Evolutionary conservation across 2,888 invertebrate genomes (phyloP).

Genomic region (Acanthococcus lagerstroemiae): DNA sequence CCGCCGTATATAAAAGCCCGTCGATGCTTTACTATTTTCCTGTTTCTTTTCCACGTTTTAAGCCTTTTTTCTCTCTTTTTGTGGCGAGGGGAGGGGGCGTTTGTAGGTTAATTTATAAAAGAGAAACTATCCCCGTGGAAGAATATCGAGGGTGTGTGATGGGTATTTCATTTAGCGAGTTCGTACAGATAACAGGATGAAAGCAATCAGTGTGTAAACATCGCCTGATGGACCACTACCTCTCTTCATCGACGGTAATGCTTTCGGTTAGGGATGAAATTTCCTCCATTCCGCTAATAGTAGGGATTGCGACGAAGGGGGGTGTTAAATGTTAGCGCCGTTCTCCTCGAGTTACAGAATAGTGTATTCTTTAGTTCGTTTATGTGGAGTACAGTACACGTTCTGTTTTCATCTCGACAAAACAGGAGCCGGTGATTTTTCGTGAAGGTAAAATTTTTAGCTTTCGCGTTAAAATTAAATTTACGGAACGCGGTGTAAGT

Average conservation of each 20-base stretch:
- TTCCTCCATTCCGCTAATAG: constrained; percentile 14
- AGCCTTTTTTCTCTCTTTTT: background rate
- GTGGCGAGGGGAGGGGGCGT: constrained; percentile 8
- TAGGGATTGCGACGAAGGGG: constrained; percentile 4
- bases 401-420: constrained; percentile 4
- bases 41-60: background rate
- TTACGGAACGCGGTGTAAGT: background rate
- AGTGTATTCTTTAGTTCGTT: constrained; percentile 25
- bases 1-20: no score
- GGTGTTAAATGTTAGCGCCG: constrained; percentile 24
- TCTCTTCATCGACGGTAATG: constrained; percentile 9
- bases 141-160: constrained; percentile 28
- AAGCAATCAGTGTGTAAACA: constrained; percentile 30
- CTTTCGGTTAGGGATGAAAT: constrained; percentile 23
- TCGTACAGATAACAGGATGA: constrained; percentile 29
- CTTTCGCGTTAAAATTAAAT: constrained; percentile 1
- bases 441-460: background rate
- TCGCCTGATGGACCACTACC: constrained; percentile 27
- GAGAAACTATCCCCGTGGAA: constrained; percentile 28
- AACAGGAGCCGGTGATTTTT: constrained; percentile 2
- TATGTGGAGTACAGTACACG: constrained; percentile 18
- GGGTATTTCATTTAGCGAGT: constrained; percentile 30
- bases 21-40: no score
- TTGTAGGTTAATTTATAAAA: constrained; percentile 28
- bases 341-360: constrained; percentile 12